Evolutionary conservation across 2,797 vertebrate genomes (phyloP), one percentile per base, ranked within the genome.

Genomic region (Cichlasoma orientale): DNA sequence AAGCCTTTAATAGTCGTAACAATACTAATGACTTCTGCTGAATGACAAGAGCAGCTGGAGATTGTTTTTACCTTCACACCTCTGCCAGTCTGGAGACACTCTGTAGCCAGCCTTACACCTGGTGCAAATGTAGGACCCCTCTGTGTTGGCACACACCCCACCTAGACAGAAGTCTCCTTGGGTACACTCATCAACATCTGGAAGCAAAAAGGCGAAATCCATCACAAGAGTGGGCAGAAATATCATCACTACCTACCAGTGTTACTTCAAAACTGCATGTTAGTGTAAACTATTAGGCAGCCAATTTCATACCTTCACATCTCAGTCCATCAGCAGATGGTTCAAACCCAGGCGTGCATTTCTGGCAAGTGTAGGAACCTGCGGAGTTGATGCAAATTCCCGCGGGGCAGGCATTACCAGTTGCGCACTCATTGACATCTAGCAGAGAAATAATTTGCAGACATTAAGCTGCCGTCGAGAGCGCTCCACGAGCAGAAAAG

Each of bases 101-200:
- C 89, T 70, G 74, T 97, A 98, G 79, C 97, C 97, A 0, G 92
- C 55, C 21, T 94, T 93, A 74, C 97, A 98, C 82, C 90, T 85
- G 47, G 92, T 93, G 78, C 97, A 98, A 84, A 93, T 91, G 83
- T 96, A 98, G 56, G 97, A 98, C 70, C 97, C 97, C 52, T 96
- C 93, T 0, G 94, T 96, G 93, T 98, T 98, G 81, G 95, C 91
- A 84, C 97, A 98, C 80, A 96, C 87, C 1, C 94, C 94, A 29
- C 83, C 87, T 2, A 86, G 87, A 90, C 94, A 95, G 71, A 93
- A 13, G 82, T 92, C 89, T 9, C 74, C 90, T 36, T 93, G 93
- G 38, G 89, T 68, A 27, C 96, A 96, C 85, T 96, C 95, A 14
- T 96, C 78, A 74, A 95, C 82, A 90, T 96, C 95, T 96, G 83